Percentiles rank a stretch among this genome's conserved stretches.
Conservation (phyloP, 2,888 invertebrate species). For the Cryptus viduatorius region DNA sequence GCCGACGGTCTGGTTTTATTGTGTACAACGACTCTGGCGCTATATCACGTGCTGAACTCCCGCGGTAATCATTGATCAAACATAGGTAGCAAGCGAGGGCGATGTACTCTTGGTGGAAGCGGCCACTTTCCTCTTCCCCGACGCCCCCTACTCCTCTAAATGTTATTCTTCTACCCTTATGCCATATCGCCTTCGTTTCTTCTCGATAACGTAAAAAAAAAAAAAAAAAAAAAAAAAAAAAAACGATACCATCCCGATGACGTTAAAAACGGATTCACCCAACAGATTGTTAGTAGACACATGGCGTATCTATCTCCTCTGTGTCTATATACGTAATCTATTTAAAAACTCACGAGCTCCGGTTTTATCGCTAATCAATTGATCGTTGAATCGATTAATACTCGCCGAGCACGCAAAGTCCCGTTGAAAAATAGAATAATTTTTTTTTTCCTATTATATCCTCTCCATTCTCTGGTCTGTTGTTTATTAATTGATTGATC, state of each 20-base stretch:
- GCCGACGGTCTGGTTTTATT: slow-evolving; percentile 51
- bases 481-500: too few species aligned
- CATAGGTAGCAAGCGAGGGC: slow-evolving; percentile 63
- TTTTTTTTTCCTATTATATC: background rate
- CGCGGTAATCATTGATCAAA: slow-evolving; percentile 78
- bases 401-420: background rate
- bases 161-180: background rate
- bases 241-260: background rate
- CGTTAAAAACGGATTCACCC: background rate
- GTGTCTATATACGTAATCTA: background rate
- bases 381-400: background rate
- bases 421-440: background rate
- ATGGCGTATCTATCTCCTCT: background rate
- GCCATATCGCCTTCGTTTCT: background rate
- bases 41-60: slow-evolving; percentile 55
- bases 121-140: background rate
- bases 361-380: too few species aligned
- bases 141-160: background rate
- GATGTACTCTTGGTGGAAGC: slow-evolving; percentile 51
- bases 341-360: too few species aligned
- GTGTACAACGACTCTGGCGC: slow-evolving; percentile 18
- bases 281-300: background rate
- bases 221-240: background rate
- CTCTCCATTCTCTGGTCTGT: background rate
- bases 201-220: background rate